phyloP scores from a whole-genome alignment of 2,113 vertebrate genomes.

The Amblyornis subalaris region DNA sequence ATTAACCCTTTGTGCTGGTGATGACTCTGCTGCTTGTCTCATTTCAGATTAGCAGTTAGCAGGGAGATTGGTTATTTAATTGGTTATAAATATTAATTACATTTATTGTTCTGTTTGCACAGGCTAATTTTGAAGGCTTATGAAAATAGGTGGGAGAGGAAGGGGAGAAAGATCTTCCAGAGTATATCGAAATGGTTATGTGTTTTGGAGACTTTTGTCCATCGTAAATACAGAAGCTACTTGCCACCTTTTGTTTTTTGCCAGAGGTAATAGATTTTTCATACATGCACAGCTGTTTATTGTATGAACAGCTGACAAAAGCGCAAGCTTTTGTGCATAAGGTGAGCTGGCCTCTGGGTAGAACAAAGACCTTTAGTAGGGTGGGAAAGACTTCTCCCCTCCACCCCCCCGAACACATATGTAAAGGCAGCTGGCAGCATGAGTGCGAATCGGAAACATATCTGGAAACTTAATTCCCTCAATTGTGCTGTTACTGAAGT shows the following conservation, averaged over 20 bases:
- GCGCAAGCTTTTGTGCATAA: conserved; percentile 64
- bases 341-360: conserved; percentile 67
- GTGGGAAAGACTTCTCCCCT: neutral
- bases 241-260: conserved; percentile 28
- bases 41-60: neutral
- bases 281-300: conserved; percentile 67
- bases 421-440: conserved; percentile 73
- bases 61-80: neutral
- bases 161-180: neutral
- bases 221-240: conserved; percentile 22
- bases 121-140: neutral
- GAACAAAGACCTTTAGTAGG: conserved; percentile 49
- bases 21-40: neutral
- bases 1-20: neutral
- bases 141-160: neutral
- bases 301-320: conserved; percentile 78
- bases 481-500: neutral
- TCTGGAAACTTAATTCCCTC: conserved; percentile 21
- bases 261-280: conserved; percentile 53
- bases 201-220: conserved; percentile 19
- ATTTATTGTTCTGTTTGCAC: neutral
- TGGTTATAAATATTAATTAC: neutral
- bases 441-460: conserved; percentile 25
- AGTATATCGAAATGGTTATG: neutral
- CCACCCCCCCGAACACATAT: conserved; percentile 21